Conservation (phyloP, 2,797 vertebrate species). For the Sebastes iracundus region DNA sequence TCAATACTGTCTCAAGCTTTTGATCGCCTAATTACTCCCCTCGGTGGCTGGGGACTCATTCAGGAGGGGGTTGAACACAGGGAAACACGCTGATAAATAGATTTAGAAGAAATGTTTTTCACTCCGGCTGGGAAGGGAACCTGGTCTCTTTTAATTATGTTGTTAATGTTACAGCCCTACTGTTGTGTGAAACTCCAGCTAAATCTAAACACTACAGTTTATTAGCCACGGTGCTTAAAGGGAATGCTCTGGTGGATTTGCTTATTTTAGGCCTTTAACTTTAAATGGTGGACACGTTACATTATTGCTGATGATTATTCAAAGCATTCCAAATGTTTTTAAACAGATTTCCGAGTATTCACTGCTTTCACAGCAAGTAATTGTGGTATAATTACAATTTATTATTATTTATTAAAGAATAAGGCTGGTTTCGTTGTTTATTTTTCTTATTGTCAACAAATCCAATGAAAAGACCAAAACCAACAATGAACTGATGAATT, state of each 20-base stretch:
- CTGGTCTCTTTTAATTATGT: slow-evolving; percentile 39
- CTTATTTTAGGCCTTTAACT: slow-evolving; percentile 17
- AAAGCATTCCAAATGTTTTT: not conserved
- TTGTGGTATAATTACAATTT: not conserved
- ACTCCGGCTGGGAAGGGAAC: slow-evolving; percentile 1
- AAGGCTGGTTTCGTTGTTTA: not conserved
- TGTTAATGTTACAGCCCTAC: slow-evolving; percentile 25
- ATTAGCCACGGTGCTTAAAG: slow-evolving; percentile 11
- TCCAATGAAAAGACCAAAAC: not conserved
- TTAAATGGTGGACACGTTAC: not conserved
- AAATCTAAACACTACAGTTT: not conserved
- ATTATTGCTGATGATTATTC: not conserved
- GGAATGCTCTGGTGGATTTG: slow-evolving; percentile 35
- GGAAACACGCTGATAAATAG: slow-evolving; percentile 58
- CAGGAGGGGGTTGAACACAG: slow-evolving; percentile 32
- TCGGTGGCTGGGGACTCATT: slow-evolving; percentile 60
- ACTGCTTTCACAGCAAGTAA: not conserved
- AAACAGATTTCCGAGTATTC: not conserved
- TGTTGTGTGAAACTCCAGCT: slow-evolving; percentile 7
- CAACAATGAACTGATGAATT: not conserved
- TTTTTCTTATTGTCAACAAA: not conserved
- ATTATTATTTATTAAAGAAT: not conserved
- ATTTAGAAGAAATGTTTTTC: slow-evolving; percentile 50
- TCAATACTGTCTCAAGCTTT: slow-evolving; percentile 77
- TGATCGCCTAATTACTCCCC: slow-evolving; percentile 72